These are phyloP conservation scores for Centroberyx gerrardi DNA, from an alignment of 2,797 vertebrate genomes.

Conservation along the genomic window DNA sequence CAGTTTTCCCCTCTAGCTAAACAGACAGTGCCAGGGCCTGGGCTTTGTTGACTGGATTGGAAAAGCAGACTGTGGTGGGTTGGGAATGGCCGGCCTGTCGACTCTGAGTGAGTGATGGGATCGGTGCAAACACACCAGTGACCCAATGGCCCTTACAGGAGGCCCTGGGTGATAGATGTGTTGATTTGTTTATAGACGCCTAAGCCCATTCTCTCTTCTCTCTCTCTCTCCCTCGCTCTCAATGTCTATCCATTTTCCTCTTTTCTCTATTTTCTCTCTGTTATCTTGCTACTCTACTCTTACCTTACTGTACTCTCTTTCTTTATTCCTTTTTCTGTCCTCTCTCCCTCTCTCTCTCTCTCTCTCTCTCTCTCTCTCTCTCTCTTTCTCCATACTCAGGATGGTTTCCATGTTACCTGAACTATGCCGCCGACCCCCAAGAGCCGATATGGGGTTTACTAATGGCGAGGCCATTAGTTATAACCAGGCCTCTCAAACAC, in stretches of 20 bases:
- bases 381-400: constrained; percentile 12
- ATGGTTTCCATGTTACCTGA: constrained; percentile 48
- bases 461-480: constrained; percentile 37
- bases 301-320: constrained; percentile 5
- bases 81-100: constrained; percentile 81
- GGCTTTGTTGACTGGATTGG: constrained; percentile 88
- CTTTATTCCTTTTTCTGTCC: constrained; percentile 1
- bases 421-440: constrained; percentile 10
- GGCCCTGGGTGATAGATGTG: constrained; percentile 86
- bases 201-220: constrained; percentile 66
- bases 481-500: constrained; percentile 5
- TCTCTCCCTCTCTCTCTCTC: background rate
- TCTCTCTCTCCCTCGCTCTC: constrained; percentile 51
- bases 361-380: background rate
- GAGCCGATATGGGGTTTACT: constrained; percentile 23
- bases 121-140: constrained; percentile 85
- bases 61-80: constrained; percentile 82
- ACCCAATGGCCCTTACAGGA: constrained; percentile 85
- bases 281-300: background rate
- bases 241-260: constrained; percentile 52
- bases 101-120: constrained; percentile 86
- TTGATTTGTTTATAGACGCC: constrained; percentile 85
- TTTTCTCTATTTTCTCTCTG: constrained; percentile 28
- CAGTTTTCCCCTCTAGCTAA: constrained; percentile 88
- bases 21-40: constrained; percentile 85